Conservation (phyloP, 2,888 invertebrate species). For the Watsonalla binaria region DNA sequence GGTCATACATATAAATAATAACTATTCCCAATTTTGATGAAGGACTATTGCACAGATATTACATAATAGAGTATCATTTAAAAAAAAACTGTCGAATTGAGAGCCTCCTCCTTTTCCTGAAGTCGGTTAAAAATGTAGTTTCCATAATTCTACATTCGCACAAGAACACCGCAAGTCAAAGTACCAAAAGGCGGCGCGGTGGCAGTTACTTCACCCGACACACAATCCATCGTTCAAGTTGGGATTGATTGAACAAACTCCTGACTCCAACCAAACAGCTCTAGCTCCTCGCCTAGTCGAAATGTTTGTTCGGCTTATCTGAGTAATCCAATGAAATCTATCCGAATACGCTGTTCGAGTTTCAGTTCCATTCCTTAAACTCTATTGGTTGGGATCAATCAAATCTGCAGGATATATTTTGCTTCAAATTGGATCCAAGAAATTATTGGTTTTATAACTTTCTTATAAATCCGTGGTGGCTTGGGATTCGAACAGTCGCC, state of each 20-base stretch:
- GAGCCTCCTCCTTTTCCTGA: no score
- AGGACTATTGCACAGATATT: no score
- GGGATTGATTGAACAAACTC: slow-evolving; percentile 51
- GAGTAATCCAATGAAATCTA: slow-evolving; percentile 36
- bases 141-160: background rate
- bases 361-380: slow-evolving; percentile 18
- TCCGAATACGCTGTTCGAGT: slow-evolving; percentile 8
- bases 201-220: slow-evolving; percentile 20
- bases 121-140: no score
- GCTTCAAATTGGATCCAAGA: no score
- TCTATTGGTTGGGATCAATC: background rate
- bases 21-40: no score
- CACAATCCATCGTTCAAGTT: slow-evolving; percentile 38
- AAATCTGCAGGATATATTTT: background rate
- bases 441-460: no score
- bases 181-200: slow-evolving; percentile 21
- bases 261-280: slow-evolving; percentile 35
- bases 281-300: slow-evolving; percentile 29
- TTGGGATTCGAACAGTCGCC: no score
- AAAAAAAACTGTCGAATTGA: no score
- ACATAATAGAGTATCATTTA: no score
- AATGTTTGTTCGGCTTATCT: slow-evolving; percentile 41
- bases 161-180: slow-evolving; percentile 4
- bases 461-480: no score
- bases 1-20: no score